Percentiles rank a stretch among this genome's conserved stretches.
phyloP scores from a whole-genome alignment of 2,888 invertebrate species.

The Idaea biselata region DNA sequence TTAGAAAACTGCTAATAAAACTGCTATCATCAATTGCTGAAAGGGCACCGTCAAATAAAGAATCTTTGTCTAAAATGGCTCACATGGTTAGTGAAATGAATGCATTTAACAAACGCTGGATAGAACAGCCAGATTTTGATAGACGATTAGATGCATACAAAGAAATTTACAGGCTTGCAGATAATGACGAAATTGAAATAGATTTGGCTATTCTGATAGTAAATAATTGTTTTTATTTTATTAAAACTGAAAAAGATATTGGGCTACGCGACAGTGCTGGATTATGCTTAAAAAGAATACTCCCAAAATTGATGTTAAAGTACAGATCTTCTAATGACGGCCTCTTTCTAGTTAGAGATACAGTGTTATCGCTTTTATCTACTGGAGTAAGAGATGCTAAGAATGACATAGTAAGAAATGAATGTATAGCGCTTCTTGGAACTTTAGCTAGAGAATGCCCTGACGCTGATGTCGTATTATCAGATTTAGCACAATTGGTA shows the following conservation, averaged over 20 bases:
- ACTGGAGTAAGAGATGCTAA: slow-evolving; percentile 85
- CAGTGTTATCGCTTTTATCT: slow-evolving; percentile 86
- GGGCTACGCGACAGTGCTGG: slow-evolving; percentile 90
- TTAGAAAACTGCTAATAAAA: slow-evolving; percentile 85
- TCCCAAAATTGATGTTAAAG: slow-evolving; percentile 82
- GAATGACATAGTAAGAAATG: slow-evolving; percentile 87
- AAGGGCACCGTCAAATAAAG: slow-evolving; percentile 56
- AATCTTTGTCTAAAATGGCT: slow-evolving; percentile 73
- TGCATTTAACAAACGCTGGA: slow-evolving; percentile 91
- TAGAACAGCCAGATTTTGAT: slow-evolving; percentile 97
- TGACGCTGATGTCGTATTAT: slow-evolving; percentile 84
- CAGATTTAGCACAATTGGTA: slow-evolving; percentile 84
- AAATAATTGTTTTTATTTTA: slow-evolving; percentile 90
- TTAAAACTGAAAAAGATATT: slow-evolving; percentile 90
- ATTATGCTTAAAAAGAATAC: slow-evolving; percentile 85
- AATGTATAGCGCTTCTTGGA: slow-evolving; percentile 89
- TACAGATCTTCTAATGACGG: slow-evolving; percentile 80
- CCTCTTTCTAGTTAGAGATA: slow-evolving; percentile 85
- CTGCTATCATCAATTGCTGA: slow-evolving; percentile 82
- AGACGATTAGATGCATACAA: slow-evolving; percentile 89
- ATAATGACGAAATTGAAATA: slow-evolving; percentile 77
- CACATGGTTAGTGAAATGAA: slow-evolving; percentile 86
- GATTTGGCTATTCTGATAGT: slow-evolving; percentile 87
- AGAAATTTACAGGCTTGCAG: slow-evolving; percentile 80
- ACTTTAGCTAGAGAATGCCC: slow-evolving; percentile 87